These are phyloP conservation scores for Dioctria rufipes DNA, from an alignment of 2,888 invertebrate species.

Conservation along the genomic window DNA sequence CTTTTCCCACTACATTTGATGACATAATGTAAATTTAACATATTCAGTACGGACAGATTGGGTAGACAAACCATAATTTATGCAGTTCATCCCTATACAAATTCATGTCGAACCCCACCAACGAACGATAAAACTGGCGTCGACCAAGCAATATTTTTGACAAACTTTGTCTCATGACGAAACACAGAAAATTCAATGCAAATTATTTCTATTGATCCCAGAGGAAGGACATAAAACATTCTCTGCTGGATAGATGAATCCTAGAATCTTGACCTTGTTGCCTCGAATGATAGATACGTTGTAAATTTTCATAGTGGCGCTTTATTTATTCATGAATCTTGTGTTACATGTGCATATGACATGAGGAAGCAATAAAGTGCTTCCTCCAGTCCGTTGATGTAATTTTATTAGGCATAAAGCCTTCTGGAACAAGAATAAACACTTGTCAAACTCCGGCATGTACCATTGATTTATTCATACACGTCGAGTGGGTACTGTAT, in stretches of 20 bases:
- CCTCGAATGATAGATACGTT: slow-evolving; percentile 18
- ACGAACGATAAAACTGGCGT: slow-evolving; percentile 1
- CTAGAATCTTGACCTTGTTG: slow-evolving; percentile 28
- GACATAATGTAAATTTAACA: slow-evolving; percentile 4
- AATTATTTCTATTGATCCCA: neutral
- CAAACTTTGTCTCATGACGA: slow-evolving; percentile 17
- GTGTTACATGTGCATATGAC: slow-evolving; percentile 26
- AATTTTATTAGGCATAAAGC: slow-evolving; percentile 45
- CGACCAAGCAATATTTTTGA: slow-evolving; percentile 5
- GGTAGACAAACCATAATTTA: neutral
- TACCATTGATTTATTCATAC: slow-evolving; percentile 41
- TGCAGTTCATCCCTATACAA: neutral
- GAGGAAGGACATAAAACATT: slow-evolving; percentile 13
- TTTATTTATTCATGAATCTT: slow-evolving; percentile 39
- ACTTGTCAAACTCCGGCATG: slow-evolving; percentile 40
- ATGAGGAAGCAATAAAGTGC: slow-evolving; percentile 36
- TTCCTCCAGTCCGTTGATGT: slow-evolving; percentile 25
- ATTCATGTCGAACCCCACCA: too few species aligned
- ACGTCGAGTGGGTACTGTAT: slow-evolving; percentile 19
- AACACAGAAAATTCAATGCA: slow-evolving; percentile 20
- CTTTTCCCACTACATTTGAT: neutral
- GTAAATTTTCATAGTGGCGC: slow-evolving; percentile 29
- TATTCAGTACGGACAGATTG: slow-evolving; percentile 7
- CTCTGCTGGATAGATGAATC: neutral
- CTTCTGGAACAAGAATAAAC: slow-evolving; percentile 19